These are phyloP conservation scores for Batillaria attramentaria DNA, from an alignment of 1,140 invertebrate genomes.

Conservation along the genomic window DNA sequence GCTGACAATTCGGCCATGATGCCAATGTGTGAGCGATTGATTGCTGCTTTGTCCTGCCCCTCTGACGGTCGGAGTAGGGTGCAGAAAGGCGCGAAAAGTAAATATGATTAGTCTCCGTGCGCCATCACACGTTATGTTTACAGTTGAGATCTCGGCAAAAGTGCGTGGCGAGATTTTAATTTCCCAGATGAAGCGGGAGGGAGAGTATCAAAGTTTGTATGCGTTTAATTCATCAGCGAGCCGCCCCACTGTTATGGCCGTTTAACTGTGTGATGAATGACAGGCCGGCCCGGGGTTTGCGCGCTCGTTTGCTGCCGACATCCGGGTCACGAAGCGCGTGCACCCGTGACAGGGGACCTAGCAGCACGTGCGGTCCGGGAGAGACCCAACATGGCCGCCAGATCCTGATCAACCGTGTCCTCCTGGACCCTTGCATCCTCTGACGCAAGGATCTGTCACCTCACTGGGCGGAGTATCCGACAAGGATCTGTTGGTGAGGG, in stretches of 20 bases:
- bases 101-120: slow-evolving; percentile 50
- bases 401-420: not conserved
- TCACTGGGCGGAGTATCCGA: no score
- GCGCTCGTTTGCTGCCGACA: slow-evolving; percentile 1
- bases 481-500: no score
- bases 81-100: slow-evolving; percentile 49
- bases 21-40: slow-evolving; percentile 49
- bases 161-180: slow-evolving; percentile 48
- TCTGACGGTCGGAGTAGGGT: slow-evolving; percentile 30
- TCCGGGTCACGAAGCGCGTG: not conserved
- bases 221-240: slow-evolving; percentile 50
- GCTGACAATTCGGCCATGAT: slow-evolving; percentile 35
- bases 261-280: slow-evolving; percentile 52
- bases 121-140: slow-evolving; percentile 44
- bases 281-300: slow-evolving; percentile 20
- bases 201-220: slow-evolving; percentile 51
- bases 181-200: slow-evolving; percentile 50
- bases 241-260: slow-evolving; percentile 40
- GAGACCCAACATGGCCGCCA: not conserved
- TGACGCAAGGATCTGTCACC: no score
- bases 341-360: slow-evolving; percentile 12
- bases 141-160: slow-evolving; percentile 41
- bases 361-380: not conserved
- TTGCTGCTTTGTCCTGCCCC: slow-evolving; percentile 42
- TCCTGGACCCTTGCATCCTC: no score